phyloP scores from a whole-genome alignment of 2,797 vertebrate species.

The Anas bahamensis region DNA sequence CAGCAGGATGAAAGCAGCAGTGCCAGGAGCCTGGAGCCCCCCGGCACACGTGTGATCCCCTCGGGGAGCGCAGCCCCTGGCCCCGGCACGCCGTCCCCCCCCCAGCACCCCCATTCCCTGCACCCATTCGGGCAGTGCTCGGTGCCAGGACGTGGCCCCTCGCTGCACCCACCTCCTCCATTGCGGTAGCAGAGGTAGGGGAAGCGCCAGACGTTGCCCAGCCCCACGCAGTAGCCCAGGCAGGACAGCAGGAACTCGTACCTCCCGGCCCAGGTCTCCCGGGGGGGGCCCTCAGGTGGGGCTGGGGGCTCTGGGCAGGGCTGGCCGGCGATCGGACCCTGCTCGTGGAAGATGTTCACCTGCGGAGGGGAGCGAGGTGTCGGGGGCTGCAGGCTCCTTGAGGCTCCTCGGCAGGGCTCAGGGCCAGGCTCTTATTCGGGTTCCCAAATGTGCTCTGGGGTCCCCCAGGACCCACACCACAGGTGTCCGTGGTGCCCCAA shows the following conservation, averaged over 20 bases:
- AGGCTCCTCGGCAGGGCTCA: not conserved
- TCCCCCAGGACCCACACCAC: accelerated
- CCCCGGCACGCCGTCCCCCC: accelerated
- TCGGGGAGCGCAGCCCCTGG: not conserved
- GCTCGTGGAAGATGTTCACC: conserved; percentile 68
- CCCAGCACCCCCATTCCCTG: not conserved
- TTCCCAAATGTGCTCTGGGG: not conserved
- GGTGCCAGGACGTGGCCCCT: not conserved
- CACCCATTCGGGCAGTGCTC: not conserved
- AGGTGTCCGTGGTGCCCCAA: too few relatives aligned
- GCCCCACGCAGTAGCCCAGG: conserved; percentile 87
- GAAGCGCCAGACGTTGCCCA: conserved; percentile 88
- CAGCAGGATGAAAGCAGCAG: not conserved
- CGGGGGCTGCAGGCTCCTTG: too few relatives aligned
- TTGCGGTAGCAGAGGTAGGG: conserved; percentile 90
- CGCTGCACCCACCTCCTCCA: conserved; percentile 83
- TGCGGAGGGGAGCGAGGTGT: not conserved
- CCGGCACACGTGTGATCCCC: not conserved
- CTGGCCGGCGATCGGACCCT: conserved; percentile 35
- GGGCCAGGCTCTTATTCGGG: not conserved
- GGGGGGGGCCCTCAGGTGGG: not conserved
- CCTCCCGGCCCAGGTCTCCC: conserved; percentile 84
- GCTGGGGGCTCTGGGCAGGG: not conserved
- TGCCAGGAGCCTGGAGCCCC: not conserved
- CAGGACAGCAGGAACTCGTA: conserved; percentile 88